Evolutionary conservation across 2,888 invertebrate species (phyloP).

Genomic region (Harpalus rubripes): DNA sequence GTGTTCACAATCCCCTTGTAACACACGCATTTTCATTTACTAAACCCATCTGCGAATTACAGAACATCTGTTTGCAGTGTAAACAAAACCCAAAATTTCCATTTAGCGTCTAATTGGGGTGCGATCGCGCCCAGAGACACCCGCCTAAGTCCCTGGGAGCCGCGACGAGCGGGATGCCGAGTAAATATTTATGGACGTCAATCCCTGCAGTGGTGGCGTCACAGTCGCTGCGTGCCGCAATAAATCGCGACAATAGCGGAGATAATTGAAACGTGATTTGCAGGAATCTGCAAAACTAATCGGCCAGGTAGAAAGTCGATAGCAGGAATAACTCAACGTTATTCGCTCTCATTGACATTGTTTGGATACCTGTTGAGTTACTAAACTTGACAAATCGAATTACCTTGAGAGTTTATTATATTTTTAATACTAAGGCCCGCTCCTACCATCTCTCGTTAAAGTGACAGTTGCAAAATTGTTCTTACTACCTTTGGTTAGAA

Average conservation of each 20-base stretch:
- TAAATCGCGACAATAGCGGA: slow-evolving; percentile 60
- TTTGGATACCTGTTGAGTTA: slow-evolving; percentile 39
- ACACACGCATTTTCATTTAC: slow-evolving; percentile 54
- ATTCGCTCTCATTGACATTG: slow-evolving; percentile 29
- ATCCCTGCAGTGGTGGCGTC: slow-evolving; percentile 31
- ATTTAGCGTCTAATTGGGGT: slow-evolving; percentile 63
- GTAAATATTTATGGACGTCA: slow-evolving; percentile 60
- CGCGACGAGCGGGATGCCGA: slow-evolving; percentile 8
- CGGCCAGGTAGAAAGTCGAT: slow-evolving; percentile 17
- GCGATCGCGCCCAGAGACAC: slow-evolving; percentile 47
- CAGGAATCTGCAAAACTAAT: slow-evolving; percentile 56
- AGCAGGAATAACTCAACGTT: neutral
- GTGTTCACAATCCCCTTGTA: neutral
- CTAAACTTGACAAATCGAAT: slow-evolving; percentile 27
- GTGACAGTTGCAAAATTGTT: too few species aligned
- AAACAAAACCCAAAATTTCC: slow-evolving; percentile 62
- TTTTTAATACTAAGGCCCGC: too few species aligned
- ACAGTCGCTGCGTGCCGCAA: slow-evolving; percentile 34
- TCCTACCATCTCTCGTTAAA: too few species aligned
- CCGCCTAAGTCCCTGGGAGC: neutral
- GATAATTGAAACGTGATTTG: slow-evolving; percentile 59
- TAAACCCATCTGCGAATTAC: slow-evolving; percentile 57
- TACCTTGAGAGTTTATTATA: neutral
- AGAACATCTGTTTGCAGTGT: slow-evolving; percentile 57
- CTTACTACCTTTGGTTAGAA: too few species aligned